A percentile compares a stretch with the other conserved stretches of the same genome.
These are phyloP conservation scores for Anableps anableps DNA, from an alignment of 2,797 vertebrate species.

Conservation along the genomic window DNA sequence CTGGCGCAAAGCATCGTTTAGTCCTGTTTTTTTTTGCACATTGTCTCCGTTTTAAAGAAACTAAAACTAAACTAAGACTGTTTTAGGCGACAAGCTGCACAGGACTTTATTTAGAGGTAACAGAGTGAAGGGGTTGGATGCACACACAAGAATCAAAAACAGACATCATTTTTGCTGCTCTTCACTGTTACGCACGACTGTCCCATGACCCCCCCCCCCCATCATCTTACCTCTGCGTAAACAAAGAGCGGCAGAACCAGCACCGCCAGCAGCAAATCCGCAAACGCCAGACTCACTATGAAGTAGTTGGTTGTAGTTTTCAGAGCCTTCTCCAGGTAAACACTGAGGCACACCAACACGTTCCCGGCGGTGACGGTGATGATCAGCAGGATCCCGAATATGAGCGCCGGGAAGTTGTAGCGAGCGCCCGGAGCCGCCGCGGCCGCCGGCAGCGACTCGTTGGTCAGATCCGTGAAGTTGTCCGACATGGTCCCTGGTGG, in stretches of 20 bases:
- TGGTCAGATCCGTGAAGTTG: constrained; percentile 24
- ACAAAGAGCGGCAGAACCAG: constrained; percentile 94
- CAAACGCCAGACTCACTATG: constrained; percentile 92
- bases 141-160: background rate
- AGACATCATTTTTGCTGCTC: background rate
- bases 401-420: constrained; percentile 83
- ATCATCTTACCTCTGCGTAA: constrained; percentile 87
- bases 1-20: too few relatives aligned
- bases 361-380: constrained; percentile 88
- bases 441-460: constrained; percentile 33
- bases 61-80: too few relatives aligned
- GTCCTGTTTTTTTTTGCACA: too few relatives aligned
- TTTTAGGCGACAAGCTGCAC: background rate
- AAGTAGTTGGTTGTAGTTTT: constrained; percentile 97
- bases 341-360: constrained; percentile 91
- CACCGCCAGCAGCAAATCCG: constrained; percentile 90
- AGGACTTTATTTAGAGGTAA: background rate
- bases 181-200: background rate
- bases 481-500: constrained; percentile 61
- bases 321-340: constrained; percentile 89
- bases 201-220: too few relatives aligned
- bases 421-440: constrained; percentile 2
- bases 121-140: background rate
- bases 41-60: too few relatives aligned
- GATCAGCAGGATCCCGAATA: constrained; percentile 87